phyloP scores from a whole-genome alignment of 1,140 invertebrate species.

The Manduca sexta region DNA sequence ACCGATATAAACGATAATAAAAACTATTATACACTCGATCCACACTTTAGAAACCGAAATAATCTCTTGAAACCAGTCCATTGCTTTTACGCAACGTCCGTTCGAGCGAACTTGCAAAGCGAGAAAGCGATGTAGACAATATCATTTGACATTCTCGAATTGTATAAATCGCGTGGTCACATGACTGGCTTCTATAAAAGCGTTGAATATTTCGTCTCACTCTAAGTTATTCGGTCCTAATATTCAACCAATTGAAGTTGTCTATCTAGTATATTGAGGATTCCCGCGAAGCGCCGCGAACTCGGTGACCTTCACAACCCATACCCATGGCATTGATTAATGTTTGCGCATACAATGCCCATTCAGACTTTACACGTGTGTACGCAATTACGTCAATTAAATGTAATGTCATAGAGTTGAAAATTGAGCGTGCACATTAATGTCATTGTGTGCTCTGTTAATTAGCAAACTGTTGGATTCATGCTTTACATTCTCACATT shows the following conservation, averaged over 20 bases:
- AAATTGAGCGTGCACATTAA: slow-evolving; percentile 18
- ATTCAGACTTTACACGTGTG: slow-evolving; percentile 28
- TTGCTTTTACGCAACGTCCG: slow-evolving; percentile 19
- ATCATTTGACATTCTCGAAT: slow-evolving; percentile 6
- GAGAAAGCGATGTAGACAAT: slow-evolving; percentile 11
- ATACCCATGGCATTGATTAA: slow-evolving; percentile 63
- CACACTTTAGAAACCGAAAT: slow-evolving; percentile 18
- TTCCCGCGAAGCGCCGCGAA: slow-evolving; percentile 33
- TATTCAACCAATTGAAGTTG: slow-evolving; percentile 14
- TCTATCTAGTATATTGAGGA: slow-evolving; percentile 14
- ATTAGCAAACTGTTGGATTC: slow-evolving; percentile 55
- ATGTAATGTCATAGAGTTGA: slow-evolving; percentile 28
- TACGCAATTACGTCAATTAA: slow-evolving; percentile 27
- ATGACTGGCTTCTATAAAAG: slow-evolving; percentile 17
- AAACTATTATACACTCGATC: slow-evolving; percentile 39
- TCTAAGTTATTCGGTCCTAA: slow-evolving; percentile 7
- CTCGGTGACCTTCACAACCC: slow-evolving; percentile 49
- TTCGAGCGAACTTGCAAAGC: background rate
- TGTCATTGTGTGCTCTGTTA: slow-evolving; percentile 47
- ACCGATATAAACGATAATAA: slow-evolving; percentile 59
- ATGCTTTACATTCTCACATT: slow-evolving; percentile 42
- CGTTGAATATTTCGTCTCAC: slow-evolving; percentile 6
- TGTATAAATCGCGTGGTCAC: slow-evolving; percentile 15
- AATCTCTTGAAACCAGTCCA: slow-evolving; percentile 20
- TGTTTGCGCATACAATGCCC: slow-evolving; percentile 62